These are phyloP conservation scores for Oncorhynchus clarkii DNA, from an alignment of 2,113 vertebrate genomes.

Conservation along the genomic window DNA sequence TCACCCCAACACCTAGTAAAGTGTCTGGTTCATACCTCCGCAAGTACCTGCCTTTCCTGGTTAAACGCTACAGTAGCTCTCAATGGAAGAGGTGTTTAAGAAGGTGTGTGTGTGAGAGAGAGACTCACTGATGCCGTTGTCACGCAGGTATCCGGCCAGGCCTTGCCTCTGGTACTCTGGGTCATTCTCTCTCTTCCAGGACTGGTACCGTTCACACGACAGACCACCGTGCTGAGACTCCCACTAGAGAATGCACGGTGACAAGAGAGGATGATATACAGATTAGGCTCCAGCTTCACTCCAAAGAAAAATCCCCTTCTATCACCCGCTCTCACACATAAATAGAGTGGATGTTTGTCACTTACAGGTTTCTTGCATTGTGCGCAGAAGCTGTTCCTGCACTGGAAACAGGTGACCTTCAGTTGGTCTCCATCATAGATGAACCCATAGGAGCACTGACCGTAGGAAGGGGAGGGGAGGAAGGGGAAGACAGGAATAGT, in stretches of 20 bases:
- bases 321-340: background rate
- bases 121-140: slow-evolving; percentile 87
- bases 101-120: background rate
- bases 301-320: too few species aligned
- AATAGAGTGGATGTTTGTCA: slow-evolving; percentile 15
- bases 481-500: slow-evolving; percentile 63
- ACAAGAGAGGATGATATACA: background rate
- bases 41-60: too few species aligned
- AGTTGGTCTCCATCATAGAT: slow-evolving; percentile 88
- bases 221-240: slow-evolving; percentile 76
- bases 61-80: background rate
- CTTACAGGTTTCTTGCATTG: slow-evolving; percentile 88
- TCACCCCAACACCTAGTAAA: too few species aligned
- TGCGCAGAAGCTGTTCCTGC: slow-evolving; percentile 85
- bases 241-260: slow-evolving; percentile 65
- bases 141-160: slow-evolving; percentile 84
- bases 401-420: slow-evolving; percentile 85
- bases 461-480: too few species aligned
- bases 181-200: slow-evolving; percentile 88
- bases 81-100: background rate
- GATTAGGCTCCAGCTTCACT: background rate
- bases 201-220: slow-evolving; percentile 85
- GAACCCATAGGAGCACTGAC: slow-evolving; percentile 88
- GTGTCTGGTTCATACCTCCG: too few species aligned
- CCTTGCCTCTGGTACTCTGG: slow-evolving; percentile 89